Percentiles rank a stretch among this genome's conserved stretches.
These are phyloP conservation scores for Bursaphelenchus okinawaensis DNA, from an alignment of 2,888 invertebrate species.

Conservation along the genomic window DNA sequence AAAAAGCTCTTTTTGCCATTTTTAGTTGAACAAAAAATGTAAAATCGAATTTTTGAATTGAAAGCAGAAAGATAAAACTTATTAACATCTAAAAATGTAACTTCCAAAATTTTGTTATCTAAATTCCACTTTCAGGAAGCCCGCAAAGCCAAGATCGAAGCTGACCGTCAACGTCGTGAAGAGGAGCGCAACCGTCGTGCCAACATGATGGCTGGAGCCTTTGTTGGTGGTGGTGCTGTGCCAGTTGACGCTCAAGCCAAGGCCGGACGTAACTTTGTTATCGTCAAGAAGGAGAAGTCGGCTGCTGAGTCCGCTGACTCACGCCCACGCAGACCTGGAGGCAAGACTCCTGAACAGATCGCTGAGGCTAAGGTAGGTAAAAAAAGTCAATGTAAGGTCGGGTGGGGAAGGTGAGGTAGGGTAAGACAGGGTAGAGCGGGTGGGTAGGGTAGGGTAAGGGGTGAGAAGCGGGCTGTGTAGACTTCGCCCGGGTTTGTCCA, in stretches of 20 bases:
- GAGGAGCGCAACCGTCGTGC: conserved; percentile 55
- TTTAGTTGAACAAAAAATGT: too few species aligned
- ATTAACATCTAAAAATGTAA: too few species aligned
- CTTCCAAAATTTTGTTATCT: too few species aligned
- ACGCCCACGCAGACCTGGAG: not conserved
- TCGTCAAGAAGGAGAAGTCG: conserved; percentile 20
- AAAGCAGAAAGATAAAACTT: too few species aligned
- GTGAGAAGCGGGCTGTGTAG: too few species aligned
- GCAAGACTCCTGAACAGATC: conserved; percentile 33
- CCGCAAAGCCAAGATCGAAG: conserved; percentile 42
- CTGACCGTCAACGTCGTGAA: conserved; percentile 56
- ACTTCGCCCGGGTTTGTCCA: too few species aligned
- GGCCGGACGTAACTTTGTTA: conserved; percentile 38
- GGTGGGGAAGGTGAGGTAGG: not conserved
- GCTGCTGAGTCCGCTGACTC: not conserved
- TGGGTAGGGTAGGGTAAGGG: too few species aligned
- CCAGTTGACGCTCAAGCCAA: too few species aligned
- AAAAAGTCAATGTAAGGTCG: too few species aligned
- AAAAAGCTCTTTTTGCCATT: too few species aligned
- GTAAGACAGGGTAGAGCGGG: not conserved
- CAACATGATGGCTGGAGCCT: conserved; percentile 57
- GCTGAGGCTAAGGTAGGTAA: conserved; percentile 46
- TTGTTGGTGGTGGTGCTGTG: conserved; percentile 40
- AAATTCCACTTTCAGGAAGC: conserved; percentile 30
- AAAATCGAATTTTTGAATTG: too few species aligned